Evolutionary conservation across 2,888 invertebrate genomes (phyloP).

Genomic region (Lagria hirta): DNA sequence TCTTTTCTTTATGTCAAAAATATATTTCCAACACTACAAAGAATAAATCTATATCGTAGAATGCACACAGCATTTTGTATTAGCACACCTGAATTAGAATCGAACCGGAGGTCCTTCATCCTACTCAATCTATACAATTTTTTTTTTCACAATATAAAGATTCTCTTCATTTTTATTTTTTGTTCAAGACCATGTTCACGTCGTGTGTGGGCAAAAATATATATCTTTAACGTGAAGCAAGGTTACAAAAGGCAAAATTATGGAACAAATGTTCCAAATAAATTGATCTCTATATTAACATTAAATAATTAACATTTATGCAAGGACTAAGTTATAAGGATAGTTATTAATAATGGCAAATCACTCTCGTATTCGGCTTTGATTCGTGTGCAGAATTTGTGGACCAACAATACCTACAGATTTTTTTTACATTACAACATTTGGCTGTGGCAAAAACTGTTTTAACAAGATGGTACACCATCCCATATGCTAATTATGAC

Average conservation of each 20-base stretch:
- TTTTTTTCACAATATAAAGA: slow-evolving; percentile 25
- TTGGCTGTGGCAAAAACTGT: no score
- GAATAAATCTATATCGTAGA: slow-evolving; percentile 38
- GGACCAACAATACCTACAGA: slow-evolving; percentile 24
- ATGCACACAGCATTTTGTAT: slow-evolving; percentile 37
- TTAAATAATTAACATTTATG: slow-evolving; percentile 20
- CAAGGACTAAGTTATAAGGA: slow-evolving; percentile 8
- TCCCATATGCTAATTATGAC: no score
- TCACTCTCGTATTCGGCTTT: slow-evolving; percentile 17
- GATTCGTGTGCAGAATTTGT: slow-evolving; percentile 18
- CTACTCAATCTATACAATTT: slow-evolving; percentile 17
- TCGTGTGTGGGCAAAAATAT: slow-evolving; percentile 40
- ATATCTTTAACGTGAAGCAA: slow-evolving; percentile 46
- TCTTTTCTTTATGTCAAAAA: slow-evolving; percentile 50
- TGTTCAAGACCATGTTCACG: slow-evolving; percentile 37
- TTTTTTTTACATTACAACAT: no score
- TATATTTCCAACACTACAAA: slow-evolving; percentile 51
- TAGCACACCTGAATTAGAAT: slow-evolving; percentile 19
- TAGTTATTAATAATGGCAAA: no score
- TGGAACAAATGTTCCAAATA: slow-evolving; percentile 35
- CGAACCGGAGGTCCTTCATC: slow-evolving; percentile 17
- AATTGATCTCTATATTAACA: slow-evolving; percentile 35
- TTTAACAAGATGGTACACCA: no score
- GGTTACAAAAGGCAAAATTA: slow-evolving; percentile 48
- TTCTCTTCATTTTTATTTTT: slow-evolving; percentile 20